Evolutionary conservation across 2,113 vertebrate genomes (phyloP).

Genomic region (Syrmaticus mikado): DNA sequence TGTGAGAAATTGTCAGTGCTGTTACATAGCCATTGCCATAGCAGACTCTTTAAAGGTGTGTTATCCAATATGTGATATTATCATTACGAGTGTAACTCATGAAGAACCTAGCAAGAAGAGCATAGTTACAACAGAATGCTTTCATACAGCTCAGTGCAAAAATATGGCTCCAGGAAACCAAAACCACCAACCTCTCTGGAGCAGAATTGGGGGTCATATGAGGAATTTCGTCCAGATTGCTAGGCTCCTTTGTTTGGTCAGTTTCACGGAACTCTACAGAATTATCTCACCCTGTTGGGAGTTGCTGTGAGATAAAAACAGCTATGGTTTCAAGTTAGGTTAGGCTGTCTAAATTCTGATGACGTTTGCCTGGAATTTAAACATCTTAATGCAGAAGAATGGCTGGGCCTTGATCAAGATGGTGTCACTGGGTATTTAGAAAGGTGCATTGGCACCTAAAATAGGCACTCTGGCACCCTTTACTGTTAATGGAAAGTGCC

Average conservation of each 20-base stretch:
- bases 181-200: neutral
- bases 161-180: rapidly evolving
- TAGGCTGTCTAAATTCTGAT: neutral
- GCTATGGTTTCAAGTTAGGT: neutral
- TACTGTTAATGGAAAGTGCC: neutral
- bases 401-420: neutral
- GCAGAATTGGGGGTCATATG: neutral
- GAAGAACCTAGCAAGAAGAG: neutral
- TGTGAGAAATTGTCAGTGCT: neutral
- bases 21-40: neutral
- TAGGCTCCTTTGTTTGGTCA: neutral
- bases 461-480: neutral
- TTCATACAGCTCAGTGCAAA: neutral
- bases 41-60: neutral
- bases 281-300: neutral
- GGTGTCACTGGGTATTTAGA: neutral
- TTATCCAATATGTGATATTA: neutral
- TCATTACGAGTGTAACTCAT: neutral
- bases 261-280: no score
- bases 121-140: neutral
- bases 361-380: neutral
- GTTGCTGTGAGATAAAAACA: neutral
- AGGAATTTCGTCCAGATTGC: neutral
- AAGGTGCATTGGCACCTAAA: neutral
- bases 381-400: neutral